A percentile compares a stretch with the other conserved stretches of the same genome.
phyloP scores from a whole-genome alignment of 2,797 vertebrate genomes.

The Sebastiscus albofasciatus region DNA sequence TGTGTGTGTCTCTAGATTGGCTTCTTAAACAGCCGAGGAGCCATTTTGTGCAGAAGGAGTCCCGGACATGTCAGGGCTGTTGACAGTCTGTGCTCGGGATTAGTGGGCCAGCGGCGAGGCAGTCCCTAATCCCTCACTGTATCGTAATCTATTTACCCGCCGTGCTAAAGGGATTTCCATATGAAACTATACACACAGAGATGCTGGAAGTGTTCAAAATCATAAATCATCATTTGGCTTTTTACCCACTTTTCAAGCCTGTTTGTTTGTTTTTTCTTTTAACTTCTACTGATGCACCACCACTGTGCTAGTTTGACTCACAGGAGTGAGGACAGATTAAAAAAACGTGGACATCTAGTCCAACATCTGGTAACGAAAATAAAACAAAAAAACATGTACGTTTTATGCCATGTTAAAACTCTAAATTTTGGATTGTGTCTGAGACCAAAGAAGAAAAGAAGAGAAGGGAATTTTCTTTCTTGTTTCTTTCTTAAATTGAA shows the following conservation, averaged over 20 bases:
- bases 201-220: slow-evolving; percentile 80
- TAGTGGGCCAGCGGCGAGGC: slow-evolving; percentile 89
- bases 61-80: slow-evolving; percentile 79
- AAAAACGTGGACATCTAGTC: neutral
- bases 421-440: neutral
- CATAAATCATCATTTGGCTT: slow-evolving; percentile 65
- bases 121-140: slow-evolving; percentile 88
- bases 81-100: slow-evolving; percentile 88
- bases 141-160: slow-evolving; percentile 92
- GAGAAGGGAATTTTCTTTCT: neutral
- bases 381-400: neutral
- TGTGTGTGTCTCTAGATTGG: slow-evolving; percentile 47
- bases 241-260: slow-evolving; percentile 45
- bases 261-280: slow-evolving; percentile 20
- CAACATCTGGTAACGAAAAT: neutral
- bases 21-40: slow-evolving; percentile 73
- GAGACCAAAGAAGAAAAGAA: neutral
- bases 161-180: slow-evolving; percentile 88
- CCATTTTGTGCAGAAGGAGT: slow-evolving; percentile 76
- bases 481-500: neutral
- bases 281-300: neutral
- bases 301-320: neutral
- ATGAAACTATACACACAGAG: slow-evolving; percentile 85
- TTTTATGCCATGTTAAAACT: neutral
- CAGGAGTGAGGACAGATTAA: neutral